Evolutionary conservation across 1,140 invertebrate genomes (phyloP).

Genomic region (Euwallacea fornicatus): DNA sequence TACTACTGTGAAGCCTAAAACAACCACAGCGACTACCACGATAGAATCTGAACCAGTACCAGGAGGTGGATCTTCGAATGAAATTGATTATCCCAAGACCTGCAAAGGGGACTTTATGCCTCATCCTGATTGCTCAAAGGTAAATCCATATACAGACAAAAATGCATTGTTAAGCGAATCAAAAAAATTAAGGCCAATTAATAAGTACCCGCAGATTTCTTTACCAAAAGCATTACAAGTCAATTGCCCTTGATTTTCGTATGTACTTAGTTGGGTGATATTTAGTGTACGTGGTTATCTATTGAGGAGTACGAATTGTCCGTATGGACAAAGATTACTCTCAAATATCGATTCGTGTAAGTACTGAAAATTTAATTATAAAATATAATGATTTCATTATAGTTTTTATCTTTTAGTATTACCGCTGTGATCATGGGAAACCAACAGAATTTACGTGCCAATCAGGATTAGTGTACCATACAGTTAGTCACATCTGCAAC

Average conservation of each 20-base stretch:
- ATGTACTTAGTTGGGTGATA: too few species aligned
- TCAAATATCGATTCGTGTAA: too few species aligned
- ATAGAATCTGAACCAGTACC: conserved; percentile 2
- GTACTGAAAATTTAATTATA: too few species aligned
- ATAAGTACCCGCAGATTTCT: too few species aligned
- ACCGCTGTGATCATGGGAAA: conserved; percentile 75
- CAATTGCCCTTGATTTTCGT: background rate
- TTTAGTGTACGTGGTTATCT: too few species aligned
- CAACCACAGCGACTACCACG: conserved; percentile 21
- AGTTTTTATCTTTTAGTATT: conserved; percentile 63
- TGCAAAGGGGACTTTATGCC: conserved; percentile 63
- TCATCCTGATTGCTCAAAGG: conserved; percentile 65
- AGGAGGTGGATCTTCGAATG: conserved; percentile 31
- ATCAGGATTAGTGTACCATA: conserved; percentile 74
- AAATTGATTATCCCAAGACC: conserved; percentile 40
- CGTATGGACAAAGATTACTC: too few species aligned
- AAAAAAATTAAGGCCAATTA: too few species aligned
- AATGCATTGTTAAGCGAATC: too few species aligned
- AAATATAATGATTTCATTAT: too few species aligned
- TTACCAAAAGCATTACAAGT: too few species aligned
- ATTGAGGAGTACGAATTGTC: too few species aligned
- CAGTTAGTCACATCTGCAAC: conserved; percentile 68
- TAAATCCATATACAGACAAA: conserved; percentile 43
- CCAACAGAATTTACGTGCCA: conserved; percentile 71
- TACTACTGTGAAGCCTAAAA: conserved; percentile 44